Evolutionary conservation across 2,113 vertebrate species (phyloP).

Genomic region (Mesitornis unicolor): DNA sequence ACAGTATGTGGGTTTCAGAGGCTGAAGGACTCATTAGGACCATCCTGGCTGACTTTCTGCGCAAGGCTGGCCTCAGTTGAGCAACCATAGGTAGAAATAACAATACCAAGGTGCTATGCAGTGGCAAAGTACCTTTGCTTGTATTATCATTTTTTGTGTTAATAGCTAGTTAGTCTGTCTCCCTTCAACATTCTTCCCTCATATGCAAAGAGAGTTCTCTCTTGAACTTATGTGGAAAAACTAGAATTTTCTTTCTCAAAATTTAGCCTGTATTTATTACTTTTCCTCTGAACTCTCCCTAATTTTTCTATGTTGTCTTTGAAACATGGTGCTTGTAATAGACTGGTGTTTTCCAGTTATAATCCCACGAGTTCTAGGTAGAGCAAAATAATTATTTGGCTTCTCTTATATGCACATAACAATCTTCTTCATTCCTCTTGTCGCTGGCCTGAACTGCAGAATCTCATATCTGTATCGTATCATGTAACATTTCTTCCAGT

Average conservation of each 20-base stretch:
- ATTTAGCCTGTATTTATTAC: not conserved
- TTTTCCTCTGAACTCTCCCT: not conserved
- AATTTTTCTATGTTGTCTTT: not conserved
- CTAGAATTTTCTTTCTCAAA: not conserved
- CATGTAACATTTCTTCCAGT: constrained; percentile 28
- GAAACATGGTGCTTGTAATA: not conserved
- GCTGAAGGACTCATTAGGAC: not conserved
- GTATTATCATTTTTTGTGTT: not conserved
- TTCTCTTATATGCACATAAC: not conserved
- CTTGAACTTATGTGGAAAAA: not conserved
- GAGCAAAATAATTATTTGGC: not conserved
- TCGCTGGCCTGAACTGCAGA: constrained; percentile 9
- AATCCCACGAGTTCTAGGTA: not conserved
- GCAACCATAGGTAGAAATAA: not conserved
- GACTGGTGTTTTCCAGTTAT: not conserved
- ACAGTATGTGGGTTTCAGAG: accelerated
- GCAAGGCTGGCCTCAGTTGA: not conserved
- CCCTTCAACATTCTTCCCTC: not conserved
- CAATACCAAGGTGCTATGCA: accelerated
- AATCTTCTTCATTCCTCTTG: not conserved
- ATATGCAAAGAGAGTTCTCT: not conserved
- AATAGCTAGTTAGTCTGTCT: not conserved
- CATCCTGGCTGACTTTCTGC: not conserved
- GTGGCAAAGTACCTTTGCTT: not conserved
- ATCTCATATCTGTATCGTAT: not conserved